A percentile compares a stretch with the other conserved stretches of the same genome.
These are phyloP conservation scores for Ciconia nigra DNA, from an alignment of 2,797 vertebrate species.

Conservation along the genomic window DNA sequence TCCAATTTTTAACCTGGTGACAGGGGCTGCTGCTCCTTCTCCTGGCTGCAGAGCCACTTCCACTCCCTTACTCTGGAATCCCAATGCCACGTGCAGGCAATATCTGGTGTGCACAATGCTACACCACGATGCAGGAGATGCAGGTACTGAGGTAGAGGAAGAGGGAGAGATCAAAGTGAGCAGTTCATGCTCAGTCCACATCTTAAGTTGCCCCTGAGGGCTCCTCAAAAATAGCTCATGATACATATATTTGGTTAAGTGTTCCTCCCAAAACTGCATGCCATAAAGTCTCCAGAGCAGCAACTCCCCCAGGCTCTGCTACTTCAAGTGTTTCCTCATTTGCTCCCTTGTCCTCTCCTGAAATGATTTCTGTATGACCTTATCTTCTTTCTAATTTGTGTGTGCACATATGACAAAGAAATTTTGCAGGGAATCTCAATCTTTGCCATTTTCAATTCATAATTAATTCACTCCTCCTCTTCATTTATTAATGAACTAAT, in stretches of 20 bases:
- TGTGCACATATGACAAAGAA: not conserved
- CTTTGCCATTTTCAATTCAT: slow-evolving; percentile 5
- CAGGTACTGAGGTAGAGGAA: not conserved
- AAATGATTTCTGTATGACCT: not conserved
- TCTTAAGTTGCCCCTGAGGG: not conserved
- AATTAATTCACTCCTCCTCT: not conserved
- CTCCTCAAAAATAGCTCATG: not conserved
- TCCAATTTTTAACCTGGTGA: not conserved
- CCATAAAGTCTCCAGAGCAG: not conserved
- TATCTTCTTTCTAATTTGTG: not conserved
- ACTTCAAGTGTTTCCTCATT: not conserved
- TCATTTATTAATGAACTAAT: slow-evolving; percentile 54
- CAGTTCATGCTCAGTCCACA: not conserved
- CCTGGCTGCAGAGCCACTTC: not conserved
- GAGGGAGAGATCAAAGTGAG: not conserved
- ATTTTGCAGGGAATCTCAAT: not conserved
- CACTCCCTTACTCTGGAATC: not conserved
- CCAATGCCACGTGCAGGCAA: not conserved
- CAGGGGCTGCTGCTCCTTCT: not conserved
- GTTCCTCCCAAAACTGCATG: not conserved
- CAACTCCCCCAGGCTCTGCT: not conserved
- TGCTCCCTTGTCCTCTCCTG: not conserved
- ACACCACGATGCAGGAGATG: not conserved
- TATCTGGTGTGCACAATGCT: not conserved
- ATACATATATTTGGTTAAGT: not conserved